Evolutionary conservation across 1,140 invertebrate species (phyloP).

Genomic region (Leptinotarsa lineolata): DNA sequence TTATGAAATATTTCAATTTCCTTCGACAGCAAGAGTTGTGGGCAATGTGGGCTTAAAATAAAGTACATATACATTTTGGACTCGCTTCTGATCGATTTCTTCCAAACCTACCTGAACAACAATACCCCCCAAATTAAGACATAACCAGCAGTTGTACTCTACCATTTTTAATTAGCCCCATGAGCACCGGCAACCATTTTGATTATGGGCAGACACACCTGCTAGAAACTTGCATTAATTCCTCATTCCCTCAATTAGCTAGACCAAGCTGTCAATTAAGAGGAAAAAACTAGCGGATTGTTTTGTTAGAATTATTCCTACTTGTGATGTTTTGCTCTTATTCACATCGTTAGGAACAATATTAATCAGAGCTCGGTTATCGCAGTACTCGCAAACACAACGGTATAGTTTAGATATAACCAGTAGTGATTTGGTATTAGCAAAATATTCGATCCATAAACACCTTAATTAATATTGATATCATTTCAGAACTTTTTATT

Average conservation of each 20-base stretch:
- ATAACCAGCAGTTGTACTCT: background rate
- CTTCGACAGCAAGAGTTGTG: too few species aligned
- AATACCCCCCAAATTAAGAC: background rate
- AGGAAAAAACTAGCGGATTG: slow-evolving; percentile 1
- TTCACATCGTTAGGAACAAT: slow-evolving; percentile 4
- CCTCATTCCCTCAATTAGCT: slow-evolving; percentile 14
- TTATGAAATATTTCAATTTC: too few species aligned
- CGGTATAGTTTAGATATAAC: background rate
- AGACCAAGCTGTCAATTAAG: slow-evolving; percentile 11
- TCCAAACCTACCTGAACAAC: background rate
- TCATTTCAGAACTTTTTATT: too few species aligned
- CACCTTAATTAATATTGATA: too few species aligned
- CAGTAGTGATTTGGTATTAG: background rate
- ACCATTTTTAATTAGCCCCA: slow-evolving; percentile 9
- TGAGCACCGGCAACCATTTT: slow-evolving; percentile 20
- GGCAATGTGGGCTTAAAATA: too few species aligned
- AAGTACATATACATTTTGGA: background rate
- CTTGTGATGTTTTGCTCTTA: slow-evolving; percentile 6
- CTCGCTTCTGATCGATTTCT: background rate
- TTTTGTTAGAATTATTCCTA: background rate
- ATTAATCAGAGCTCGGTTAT: slow-evolving; percentile 8
- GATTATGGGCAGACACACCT: slow-evolving; percentile 14
- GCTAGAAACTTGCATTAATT: slow-evolving; percentile 12
- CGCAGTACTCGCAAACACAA: background rate
- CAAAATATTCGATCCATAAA: background rate